phyloP scores from a whole-genome alignment of 2,797 vertebrate species.

The Cirrhinus mrigala region DNA sequence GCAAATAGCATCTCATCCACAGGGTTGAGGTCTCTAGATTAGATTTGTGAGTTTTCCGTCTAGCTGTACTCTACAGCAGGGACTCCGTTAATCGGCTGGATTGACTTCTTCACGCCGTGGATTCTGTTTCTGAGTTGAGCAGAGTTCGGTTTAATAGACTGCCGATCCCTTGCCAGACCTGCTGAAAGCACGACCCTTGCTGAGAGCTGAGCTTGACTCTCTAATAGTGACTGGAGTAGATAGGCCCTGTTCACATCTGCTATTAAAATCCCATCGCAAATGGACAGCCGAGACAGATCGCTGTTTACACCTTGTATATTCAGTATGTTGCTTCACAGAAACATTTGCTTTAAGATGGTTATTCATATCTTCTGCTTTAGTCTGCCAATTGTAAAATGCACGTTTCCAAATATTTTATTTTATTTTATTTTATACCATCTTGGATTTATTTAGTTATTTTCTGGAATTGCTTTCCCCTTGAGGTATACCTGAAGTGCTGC shows the following conservation, averaged over 20 bases:
- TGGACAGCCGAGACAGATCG: background rate
- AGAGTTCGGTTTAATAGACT: constrained; percentile 45
- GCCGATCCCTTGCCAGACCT: background rate
- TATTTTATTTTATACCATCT: background rate
- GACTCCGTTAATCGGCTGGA: constrained; percentile 44
- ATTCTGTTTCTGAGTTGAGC: constrained; percentile 46
- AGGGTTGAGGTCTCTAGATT: constrained; percentile 66
- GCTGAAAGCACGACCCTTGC: constrained; percentile 5
- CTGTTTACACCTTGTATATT: constrained; percentile 1
- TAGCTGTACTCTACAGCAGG: constrained; percentile 49
- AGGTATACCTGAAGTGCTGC: background rate
- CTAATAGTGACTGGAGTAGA: background rate
- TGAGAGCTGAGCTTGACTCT: constrained; percentile 12
- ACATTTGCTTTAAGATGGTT: background rate
- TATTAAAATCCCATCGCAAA: background rate
- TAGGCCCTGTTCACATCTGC: background rate
- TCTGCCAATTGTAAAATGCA: background rate
- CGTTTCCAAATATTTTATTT: background rate
- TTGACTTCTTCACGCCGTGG: constrained; percentile 22
- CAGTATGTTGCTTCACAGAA: background rate
- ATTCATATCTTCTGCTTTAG: background rate
- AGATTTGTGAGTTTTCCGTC: constrained; percentile 68
- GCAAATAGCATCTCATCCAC: constrained; percentile 73
- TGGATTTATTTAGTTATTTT: background rate
- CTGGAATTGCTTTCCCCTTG: background rate